phyloP scores from a whole-genome alignment of 1,140 invertebrate species.

The Formica selysi region DNA sequence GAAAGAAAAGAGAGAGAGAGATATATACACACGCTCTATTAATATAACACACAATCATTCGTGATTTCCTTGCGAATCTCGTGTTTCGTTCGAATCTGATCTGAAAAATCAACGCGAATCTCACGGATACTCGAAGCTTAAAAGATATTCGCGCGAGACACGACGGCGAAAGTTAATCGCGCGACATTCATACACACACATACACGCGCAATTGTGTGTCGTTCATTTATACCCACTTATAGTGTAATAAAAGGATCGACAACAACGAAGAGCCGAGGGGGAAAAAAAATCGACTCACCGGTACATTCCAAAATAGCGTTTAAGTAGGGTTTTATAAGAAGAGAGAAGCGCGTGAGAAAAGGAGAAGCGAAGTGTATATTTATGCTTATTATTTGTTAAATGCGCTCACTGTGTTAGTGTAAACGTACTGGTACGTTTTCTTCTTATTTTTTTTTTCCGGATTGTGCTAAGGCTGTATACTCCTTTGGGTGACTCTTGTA shows the following conservation, averaged over 20 bases:
- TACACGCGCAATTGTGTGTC: constrained; percentile 26
- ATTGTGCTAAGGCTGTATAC: constrained; percentile 20
- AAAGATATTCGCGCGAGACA: constrained; percentile 29
- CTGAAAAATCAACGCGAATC: background rate
- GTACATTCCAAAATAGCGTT: constrained; percentile 68
- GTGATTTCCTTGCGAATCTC: constrained; percentile 38
- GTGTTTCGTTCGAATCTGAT: constrained; percentile 45
- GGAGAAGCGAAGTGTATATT: constrained; percentile 52
- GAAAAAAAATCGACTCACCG: constrained; percentile 21
- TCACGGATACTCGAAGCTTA: background rate
- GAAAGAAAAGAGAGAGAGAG: constrained; percentile 20
- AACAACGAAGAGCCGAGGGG: constrained; percentile 35
- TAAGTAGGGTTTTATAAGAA: constrained; percentile 48
- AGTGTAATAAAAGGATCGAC: constrained; percentile 25
- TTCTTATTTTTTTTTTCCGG: constrained; percentile 28
- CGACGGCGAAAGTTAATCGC: constrained; percentile 35
- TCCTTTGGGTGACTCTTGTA: constrained; percentile 10
- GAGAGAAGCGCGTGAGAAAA: background rate
- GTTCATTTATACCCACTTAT: constrained; percentile 50
- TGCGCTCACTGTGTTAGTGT: constrained; percentile 77
- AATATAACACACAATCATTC: constrained; percentile 19
- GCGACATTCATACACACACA: constrained; percentile 15
- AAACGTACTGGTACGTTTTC: constrained; percentile 84
- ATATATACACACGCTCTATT: constrained; percentile 7
- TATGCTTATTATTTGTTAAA: constrained; percentile 76